phyloP scores from a whole-genome alignment of 2,113 vertebrate species.

The human (Homo sapiens) region DNA sequence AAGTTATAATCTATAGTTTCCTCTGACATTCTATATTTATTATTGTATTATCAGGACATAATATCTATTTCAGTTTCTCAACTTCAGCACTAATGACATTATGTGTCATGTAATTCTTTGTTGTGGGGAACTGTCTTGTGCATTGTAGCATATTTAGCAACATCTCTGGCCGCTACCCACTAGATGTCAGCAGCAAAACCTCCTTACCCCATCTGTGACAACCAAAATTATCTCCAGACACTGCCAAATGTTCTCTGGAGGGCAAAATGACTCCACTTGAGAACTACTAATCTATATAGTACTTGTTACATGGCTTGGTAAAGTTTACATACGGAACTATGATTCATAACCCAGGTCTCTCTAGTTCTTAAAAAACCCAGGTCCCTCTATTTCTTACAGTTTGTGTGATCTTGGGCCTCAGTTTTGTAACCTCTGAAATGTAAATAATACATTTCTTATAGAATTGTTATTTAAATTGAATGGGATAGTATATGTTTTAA shows the following conservation, averaged over 20 bases:
- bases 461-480: background rate
- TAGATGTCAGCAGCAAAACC: background rate
- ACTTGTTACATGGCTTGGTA: background rate
- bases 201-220: background rate
- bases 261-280: background rate
- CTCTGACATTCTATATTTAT: background rate
- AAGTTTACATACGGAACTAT: background rate
- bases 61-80: background rate
- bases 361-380: background rate
- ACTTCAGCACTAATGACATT: background rate
- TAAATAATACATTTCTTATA: background rate
- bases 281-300: background rate
- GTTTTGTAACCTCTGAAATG: background rate
- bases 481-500: background rate
- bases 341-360: background rate
- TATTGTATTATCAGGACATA: background rate
- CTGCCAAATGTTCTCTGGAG: background rate
- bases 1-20: background rate
- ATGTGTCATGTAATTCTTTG: background rate
- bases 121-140: background rate
- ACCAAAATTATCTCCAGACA: background rate
- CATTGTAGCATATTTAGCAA: background rate
- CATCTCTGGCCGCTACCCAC: background rate
- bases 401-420: background rate
- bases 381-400: background rate